Evolutionary conservation across 23 tunicate genomes (phyloP), one percentile per base, ranked within the genome.

Genomic region (Trididemnum miniatum): DNA sequence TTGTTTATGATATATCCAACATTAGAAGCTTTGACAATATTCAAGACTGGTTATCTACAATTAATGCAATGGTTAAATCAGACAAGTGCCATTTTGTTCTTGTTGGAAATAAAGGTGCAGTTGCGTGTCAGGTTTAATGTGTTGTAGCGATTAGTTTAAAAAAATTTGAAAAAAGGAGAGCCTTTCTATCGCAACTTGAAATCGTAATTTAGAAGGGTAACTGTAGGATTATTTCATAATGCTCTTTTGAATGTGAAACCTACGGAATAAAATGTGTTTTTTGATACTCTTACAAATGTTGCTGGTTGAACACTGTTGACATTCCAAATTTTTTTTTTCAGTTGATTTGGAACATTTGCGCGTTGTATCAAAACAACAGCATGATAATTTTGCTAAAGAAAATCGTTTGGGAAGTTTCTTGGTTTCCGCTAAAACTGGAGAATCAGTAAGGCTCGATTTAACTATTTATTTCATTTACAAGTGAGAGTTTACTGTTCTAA

Each of bases 341-440:
- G 93, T 83, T 59, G 98, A 93, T 75, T 76, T 93, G 71, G 94
- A 93, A 60, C 98, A 93, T 51, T 35, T 87, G 84, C 59, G 98
- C 51, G 71, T 37, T 30, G 92, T 93, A 1, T 32, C 77, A 12
- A 93, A 84, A 77, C 72, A 66, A 18, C 80, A 85, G 65, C 98
- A 93, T 60, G 89, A 80, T 27, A 37, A 63, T 7, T 93, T 78
- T 73, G 98, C 98, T 34, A 40, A 39, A 28, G 87, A 93, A 71
- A 64, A 93, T 65, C 26, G 67, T 22, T 80, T 93, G 88, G 27
- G 75, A 9, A 88, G 89, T 69, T 92, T 82, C 78, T 63, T 83
- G 69, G 82, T 93, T 31, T 93, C 94, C 7, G 98, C 98, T 23
- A 93, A 93, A 81, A 93, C 98, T 4, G 98, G 98, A 24, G 98